These are phyloP conservation scores for Damaliscus lunatus DNA, from an alignment of 2,113 vertebrate genomes.

Conservation along the genomic window DNA sequence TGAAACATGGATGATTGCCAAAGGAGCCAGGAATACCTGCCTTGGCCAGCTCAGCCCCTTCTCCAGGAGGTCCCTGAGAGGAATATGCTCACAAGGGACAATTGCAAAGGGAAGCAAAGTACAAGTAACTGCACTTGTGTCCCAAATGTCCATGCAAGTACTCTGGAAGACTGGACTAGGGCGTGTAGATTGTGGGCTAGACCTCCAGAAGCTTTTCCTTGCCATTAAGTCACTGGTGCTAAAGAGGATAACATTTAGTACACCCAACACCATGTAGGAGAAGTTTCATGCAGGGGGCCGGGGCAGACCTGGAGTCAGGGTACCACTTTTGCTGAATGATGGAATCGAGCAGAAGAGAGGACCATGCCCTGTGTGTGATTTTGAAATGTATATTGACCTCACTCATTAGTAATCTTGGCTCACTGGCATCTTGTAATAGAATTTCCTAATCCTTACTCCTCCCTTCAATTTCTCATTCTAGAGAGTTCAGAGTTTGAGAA, in stretches of 20 bases:
- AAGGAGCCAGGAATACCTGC: not conserved
- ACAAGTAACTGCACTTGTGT: not conserved
- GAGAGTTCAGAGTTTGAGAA: not conserved
- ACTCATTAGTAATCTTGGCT: not conserved
- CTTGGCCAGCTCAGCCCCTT: not conserved
- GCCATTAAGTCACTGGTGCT: not conserved
- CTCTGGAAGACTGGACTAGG: not conserved
- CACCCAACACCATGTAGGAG: not conserved
- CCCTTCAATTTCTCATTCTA: not conserved
- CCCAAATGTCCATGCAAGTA: not conserved
- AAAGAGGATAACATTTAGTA: not conserved
- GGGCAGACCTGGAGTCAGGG: not conserved
- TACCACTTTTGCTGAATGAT: too few relatives aligned
- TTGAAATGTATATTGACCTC: not conserved
- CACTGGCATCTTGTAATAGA: not conserved
- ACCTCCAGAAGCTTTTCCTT: not conserved
- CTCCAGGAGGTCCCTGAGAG: not conserved
- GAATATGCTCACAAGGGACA: too few relatives aligned
- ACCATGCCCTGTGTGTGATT: not conserved
- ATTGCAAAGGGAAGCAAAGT: not conserved
- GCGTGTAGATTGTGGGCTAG: not conserved
- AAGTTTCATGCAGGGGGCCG: rapidly evolving
- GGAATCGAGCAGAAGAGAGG: not conserved
- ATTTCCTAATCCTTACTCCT: not conserved
- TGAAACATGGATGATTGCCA: not conserved